A percentile compares a stretch with the other conserved stretches of the same genome.
Conservation (phyloP, 2,797 vertebrate genomes). For the Molothrus ater region DNA sequence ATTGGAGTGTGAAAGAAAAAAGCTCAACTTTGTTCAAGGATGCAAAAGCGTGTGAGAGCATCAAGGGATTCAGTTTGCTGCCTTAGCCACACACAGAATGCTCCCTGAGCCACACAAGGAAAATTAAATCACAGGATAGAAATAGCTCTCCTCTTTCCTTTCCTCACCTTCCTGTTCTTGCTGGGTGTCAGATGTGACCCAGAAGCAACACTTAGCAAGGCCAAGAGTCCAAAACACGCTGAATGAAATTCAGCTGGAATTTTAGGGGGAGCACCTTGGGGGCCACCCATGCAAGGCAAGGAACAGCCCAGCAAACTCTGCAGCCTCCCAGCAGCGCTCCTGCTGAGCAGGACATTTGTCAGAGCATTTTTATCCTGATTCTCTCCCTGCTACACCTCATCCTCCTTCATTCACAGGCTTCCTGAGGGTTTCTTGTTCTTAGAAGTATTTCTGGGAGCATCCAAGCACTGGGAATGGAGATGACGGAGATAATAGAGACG, state of each 20-base stretch:
- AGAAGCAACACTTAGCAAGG: not conserved
- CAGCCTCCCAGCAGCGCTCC: not conserved
- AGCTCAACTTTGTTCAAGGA: not conserved
- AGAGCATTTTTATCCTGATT: not conserved
- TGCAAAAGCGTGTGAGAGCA: not conserved
- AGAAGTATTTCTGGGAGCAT: slow-evolving; percentile 33
- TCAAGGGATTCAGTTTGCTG: not conserved
- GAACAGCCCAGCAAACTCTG: not conserved
- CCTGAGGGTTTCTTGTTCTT: slow-evolving; percentile 39
- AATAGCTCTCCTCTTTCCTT: not conserved
- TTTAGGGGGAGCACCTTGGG: not conserved
- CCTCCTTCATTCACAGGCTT: slow-evolving; percentile 22
- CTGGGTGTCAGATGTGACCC: not conserved
- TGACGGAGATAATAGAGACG: slow-evolving; percentile 20
- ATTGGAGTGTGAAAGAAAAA: not conserved
- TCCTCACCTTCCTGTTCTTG: not conserved
- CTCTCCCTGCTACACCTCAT: not conserved
- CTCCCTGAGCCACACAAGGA: not conserved
- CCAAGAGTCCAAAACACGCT: not conserved
- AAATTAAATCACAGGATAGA: not conserved
- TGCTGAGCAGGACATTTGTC: not conserved
- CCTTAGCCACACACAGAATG: not conserved
- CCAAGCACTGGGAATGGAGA: not conserved
- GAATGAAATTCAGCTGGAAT: not conserved
- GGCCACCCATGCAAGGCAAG: not conserved